Evolutionary conservation across 37 sponge, comb jelly and placozoan species (phyloP).

Genomic region (Agelas oroides): DNA sequence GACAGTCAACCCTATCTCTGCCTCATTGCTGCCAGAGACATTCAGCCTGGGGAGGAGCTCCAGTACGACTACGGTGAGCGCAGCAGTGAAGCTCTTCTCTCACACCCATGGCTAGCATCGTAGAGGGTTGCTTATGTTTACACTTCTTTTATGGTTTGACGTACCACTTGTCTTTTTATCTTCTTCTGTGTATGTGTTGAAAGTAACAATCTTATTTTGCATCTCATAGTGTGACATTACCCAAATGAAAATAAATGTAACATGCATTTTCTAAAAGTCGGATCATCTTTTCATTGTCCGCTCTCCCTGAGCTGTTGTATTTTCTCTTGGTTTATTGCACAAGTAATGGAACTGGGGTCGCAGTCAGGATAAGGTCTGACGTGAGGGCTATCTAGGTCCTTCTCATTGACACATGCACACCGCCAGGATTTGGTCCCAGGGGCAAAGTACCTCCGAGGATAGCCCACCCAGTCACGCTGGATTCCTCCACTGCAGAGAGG

Average conservation of each 20-base stretch:
- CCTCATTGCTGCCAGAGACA: constrained; percentile 76
- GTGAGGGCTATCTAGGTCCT: constrained; percentile 72
- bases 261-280: too few relatives aligned
- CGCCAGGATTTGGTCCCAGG: constrained; percentile 62
- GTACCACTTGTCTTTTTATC: too few relatives aligned
- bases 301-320: constrained; percentile 27
- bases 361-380: constrained; percentile 79
- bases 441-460: constrained; percentile 81
- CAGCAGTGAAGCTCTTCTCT: constrained; percentile 53
- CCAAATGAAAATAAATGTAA: too few relatives aligned
- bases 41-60: constrained; percentile 84
- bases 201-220: too few relatives aligned
- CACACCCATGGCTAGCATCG: constrained; percentile 86
- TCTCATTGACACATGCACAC: constrained; percentile 89
- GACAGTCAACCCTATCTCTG: constrained; percentile 72
- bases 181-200: too few relatives aligned
- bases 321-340: constrained; percentile 49
- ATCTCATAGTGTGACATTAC: too few relatives aligned
- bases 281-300: background rate
- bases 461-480: constrained; percentile 88
- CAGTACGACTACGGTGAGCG: constrained; percentile 93
- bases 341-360: constrained; percentile 58
- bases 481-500: constrained; percentile 86
- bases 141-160: too few relatives aligned
- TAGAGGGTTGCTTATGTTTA: background rate